These are phyloP conservation scores for Mythimna impura DNA, from an alignment of 2,888 invertebrate species.

Conservation along the genomic window DNA sequence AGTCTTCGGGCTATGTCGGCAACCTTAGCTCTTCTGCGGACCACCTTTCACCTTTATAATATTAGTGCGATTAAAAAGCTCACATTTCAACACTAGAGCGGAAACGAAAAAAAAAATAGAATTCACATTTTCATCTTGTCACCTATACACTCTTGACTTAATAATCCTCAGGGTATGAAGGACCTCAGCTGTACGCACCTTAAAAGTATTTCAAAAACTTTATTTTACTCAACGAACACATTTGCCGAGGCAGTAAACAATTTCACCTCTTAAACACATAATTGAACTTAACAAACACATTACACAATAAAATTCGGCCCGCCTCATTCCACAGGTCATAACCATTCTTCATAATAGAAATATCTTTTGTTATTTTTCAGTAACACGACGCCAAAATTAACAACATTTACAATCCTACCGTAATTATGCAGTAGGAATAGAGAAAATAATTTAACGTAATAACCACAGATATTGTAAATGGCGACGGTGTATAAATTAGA, in stretches of 20 bases:
- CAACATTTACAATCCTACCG: conserved; percentile 33
- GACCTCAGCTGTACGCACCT: background rate
- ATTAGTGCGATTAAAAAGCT: too few species aligned
- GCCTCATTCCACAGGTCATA: conserved; percentile 16
- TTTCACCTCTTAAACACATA: background rate
- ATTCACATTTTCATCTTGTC: too few species aligned
- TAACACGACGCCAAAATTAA: conserved; percentile 43
- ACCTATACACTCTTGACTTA: too few species aligned
- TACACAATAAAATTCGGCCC: background rate
- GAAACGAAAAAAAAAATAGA: too few species aligned
- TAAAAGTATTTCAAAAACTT: background rate
- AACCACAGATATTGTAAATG: conserved; percentile 58
- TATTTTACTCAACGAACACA: background rate
- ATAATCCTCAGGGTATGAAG: too few species aligned
- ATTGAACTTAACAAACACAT: background rate
- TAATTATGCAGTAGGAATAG: conserved; percentile 58
- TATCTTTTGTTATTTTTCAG: conserved; percentile 25
- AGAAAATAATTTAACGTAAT: conserved; percentile 54
- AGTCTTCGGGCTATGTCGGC: too few species aligned
- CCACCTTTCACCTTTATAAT: too few species aligned
- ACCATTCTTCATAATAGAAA: conserved; percentile 22
- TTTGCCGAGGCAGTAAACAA: background rate
- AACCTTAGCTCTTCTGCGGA: too few species aligned
- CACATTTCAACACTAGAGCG: too few species aligned
- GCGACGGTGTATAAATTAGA: conserved; percentile 53